Base-by-base conservation (phyloP, 2,113 vertebrate species). In the Alligator mississippiensis region DNA sequence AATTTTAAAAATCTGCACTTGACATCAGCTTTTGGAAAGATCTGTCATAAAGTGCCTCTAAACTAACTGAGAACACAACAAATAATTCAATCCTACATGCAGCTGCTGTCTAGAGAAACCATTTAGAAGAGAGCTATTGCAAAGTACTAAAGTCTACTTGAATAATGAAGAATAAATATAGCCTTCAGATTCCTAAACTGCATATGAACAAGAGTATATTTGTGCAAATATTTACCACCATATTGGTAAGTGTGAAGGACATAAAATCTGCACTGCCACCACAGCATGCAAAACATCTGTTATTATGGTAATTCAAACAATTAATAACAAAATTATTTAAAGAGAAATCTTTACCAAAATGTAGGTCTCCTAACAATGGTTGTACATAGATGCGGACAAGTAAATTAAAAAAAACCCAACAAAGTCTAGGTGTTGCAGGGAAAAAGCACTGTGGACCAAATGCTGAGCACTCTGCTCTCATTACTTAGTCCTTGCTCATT, bases 141-240 rank as follows among this genome's bases (percentile, higher is more conserved):
- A 94, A 70, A 74, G 38, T 22, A 19, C 19, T 38, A 75, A 17
- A 55, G 74, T 68, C 61, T 85, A 38, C 2, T 4, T n/a, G 64
- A 81, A 77, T 81, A 93, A 89, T 2, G 30, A 94, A 82, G 54
- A 90, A 93, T 59, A 93, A 90, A 90, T 89, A 82, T 84, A 95
- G 84, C 57, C 34, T 82, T 95, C 82, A 34, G 17, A 87, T 93
- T 94, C 77, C 64, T 93, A 70, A 90, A 84, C 57, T 90, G 82
- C 57, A 54, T 70, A 89, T 16, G 63, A 89, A 91, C 55, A 90
- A n/a, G 6, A 27, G 28, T 47, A 82, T 76, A 78, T 63, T 34
- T 90, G 68, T 79, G 81, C 77, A 93, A 94, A 93, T 96, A 96
- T 97, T 96, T 97, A 92, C 4, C 3, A 47, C 70, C 2, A 7